A percentile compares a stretch with the other conserved stretches of the same genome.
phyloP scores from a whole-genome alignment of 1,140 invertebrate genomes.

The Trissolcus basalis region DNA sequence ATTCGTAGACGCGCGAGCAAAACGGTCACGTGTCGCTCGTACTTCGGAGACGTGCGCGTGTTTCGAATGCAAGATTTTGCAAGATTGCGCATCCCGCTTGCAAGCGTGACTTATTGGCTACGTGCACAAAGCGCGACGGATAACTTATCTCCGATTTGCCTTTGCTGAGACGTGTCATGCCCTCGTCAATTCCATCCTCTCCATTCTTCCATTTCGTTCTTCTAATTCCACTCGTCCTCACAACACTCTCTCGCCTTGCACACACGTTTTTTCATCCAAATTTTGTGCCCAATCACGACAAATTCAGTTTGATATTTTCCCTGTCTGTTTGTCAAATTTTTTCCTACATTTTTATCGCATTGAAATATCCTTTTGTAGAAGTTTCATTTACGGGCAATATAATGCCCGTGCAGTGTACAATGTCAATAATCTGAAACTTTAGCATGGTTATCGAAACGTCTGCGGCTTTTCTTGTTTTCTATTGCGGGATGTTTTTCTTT shows the following conservation, averaged over 20 bases:
- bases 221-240: background rate
- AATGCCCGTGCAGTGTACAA: too few species aligned
- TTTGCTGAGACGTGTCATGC: slow-evolving; percentile 49
- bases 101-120: slow-evolving; percentile 59
- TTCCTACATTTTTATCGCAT: too few species aligned
- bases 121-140: slow-evolving; percentile 49
- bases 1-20: slow-evolving; percentile 59
- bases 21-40: slow-evolving; percentile 70
- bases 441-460: background rate
- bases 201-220: slow-evolving; percentile 4
- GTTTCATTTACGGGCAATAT: too few species aligned
- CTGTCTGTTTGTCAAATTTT: too few species aligned
- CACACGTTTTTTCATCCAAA: too few species aligned
- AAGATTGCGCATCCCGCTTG: slow-evolving; percentile 59
- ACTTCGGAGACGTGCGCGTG: slow-evolving; percentile 63
- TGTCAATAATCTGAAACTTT: too few species aligned
- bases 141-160: slow-evolving; percentile 58
- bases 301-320: too few species aligned
- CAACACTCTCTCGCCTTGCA: too few species aligned
- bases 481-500: background rate
- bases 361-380: too few species aligned
- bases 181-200: slow-evolving; percentile 24
- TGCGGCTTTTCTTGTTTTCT: background rate
- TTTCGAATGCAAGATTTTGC: slow-evolving; percentile 60
- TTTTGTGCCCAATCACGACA: too few species aligned